Base-by-base conservation (phyloP, 2,888 invertebrate species). In the Geotrupes spiniger region DNA sequence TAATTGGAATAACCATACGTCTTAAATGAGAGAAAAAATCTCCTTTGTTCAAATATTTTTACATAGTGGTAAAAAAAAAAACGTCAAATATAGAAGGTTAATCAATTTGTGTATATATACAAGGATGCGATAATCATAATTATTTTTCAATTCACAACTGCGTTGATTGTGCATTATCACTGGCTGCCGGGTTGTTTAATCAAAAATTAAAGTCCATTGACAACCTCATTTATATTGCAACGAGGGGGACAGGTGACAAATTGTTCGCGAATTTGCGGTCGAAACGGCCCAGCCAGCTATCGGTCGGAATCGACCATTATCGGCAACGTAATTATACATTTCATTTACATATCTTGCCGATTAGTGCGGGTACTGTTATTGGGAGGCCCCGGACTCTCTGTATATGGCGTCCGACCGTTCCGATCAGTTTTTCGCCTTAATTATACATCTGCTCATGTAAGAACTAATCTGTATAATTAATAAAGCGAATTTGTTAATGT, bases 291-390 rank as follows among this genome's bases (percentile, higher is more conserved):
- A 10, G n/a, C 16, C 37, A 12, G 26, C 25, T 11, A 29, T 48
- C 48, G 38, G 48, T 17, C 31, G 37, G 15, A 26, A 44, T 31
- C 44, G 33, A 26, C 28, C 16, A 29, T 45, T 44, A 49, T 44
- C 49, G 48, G 37, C 49, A 49, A 37, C 38, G 51, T 55, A 55
- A 55, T 55, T 55, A 55, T 45, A 49, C 44, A 46, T 49, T 48
- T 51, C 47, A 55, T 55, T 55, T 55, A 51, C 55, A 55, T 55
- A 55, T 55, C 52, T 50, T 39, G 42, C 26, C 50, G 55, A 55
- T 55, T 55, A 53, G 52, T 42, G 40, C 45, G 43, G 39, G 46
- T 54, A 54, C 54, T 50, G 52, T 54, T 54, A 54, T 49, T 44
- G 43, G 39, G 49, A 43, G 49, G 43, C 42, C 49, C 38, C 39